Evolutionary conservation across 2,888 invertebrate species (phyloP).

Genomic region (Athalia cordata): DNA sequence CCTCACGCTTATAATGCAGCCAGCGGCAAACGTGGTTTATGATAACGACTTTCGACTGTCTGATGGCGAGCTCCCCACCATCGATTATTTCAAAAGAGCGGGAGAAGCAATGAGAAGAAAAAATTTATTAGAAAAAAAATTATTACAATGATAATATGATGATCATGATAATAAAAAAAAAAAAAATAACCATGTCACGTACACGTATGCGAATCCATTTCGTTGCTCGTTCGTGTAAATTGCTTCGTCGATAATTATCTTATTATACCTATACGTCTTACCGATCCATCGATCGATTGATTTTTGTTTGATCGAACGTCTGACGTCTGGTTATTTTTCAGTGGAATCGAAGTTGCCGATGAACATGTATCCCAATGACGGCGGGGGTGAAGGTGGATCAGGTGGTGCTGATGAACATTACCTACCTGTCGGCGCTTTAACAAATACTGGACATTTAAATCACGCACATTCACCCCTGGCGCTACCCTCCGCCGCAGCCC

Average conservation of each 20-base stretch:
- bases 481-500: conserved; percentile 74
- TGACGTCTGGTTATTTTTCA: conserved; percentile 54
- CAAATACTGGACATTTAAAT: conserved; percentile 61
- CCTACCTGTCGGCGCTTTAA: conserved; percentile 62
- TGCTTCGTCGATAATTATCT: no score
- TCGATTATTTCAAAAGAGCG: conserved; percentile 13
- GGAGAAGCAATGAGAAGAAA: conserved; percentile 3
- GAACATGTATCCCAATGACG: conserved; percentile 65
- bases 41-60: conserved; percentile 21
- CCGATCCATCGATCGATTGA: no score
- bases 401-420: conserved; percentile 60
- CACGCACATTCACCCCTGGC: conserved; percentile 73
- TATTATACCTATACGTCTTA: no score
- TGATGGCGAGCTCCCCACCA: conserved; percentile 43
- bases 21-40: conserved; percentile 26
- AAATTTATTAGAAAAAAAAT: neutral
- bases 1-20: neutral
- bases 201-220: neutral
- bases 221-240: no score
- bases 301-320: no score
- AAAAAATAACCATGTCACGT: no score
- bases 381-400: conserved; percentile 56
- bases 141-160: no score
- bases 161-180: no score
- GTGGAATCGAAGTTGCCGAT: conserved; percentile 71